A percentile compares a stretch with the other conserved stretches of the same genome.
Conservation (phyloP, 2,888 invertebrate species). For the Mesorhabditis sp. region DNA sequence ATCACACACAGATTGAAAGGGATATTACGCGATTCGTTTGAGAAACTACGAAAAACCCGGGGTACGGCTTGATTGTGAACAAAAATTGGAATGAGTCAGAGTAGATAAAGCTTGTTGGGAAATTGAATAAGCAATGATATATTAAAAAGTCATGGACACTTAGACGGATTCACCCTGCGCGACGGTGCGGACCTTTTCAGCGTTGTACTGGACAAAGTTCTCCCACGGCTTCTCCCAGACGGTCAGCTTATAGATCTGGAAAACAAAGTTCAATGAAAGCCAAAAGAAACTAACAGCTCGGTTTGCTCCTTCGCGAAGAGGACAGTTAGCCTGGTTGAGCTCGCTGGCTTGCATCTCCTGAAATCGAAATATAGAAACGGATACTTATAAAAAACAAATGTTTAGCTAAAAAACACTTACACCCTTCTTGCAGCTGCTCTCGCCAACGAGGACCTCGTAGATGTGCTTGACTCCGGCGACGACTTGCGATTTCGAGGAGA, state of each 20-base stretch:
- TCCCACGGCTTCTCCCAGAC: conserved; percentile 49
- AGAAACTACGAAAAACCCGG: no score
- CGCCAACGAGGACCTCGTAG: conserved; percentile 37
- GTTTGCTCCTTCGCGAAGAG: conserved; percentile 28
- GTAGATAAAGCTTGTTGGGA: no score
- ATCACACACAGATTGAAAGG: no score
- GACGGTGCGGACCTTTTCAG: conserved; percentile 37
- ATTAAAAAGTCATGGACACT: conserved; percentile 6
- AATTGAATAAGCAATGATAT: neutral
- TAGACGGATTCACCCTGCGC: conserved; percentile 32
- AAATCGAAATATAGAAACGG: neutral
- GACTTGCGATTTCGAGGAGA: conserved; percentile 38
- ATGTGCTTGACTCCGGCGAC: conserved; percentile 37
- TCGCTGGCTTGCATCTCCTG: conserved; percentile 27
- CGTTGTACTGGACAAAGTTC: conserved; percentile 42
- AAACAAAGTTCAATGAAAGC: neutral
- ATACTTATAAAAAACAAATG: neutral
- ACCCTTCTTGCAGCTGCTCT: conserved; percentile 35
- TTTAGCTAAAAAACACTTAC: conserved; percentile 14
- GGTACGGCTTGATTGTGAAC: no score
- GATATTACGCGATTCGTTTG: no score
- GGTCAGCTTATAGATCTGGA: conserved; percentile 31
- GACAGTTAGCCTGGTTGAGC: conserved; percentile 28
- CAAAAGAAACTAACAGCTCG: conserved; percentile 20
- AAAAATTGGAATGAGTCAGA: no score